Percentiles rank a stretch among this genome's conserved stretches.
Evolutionary conservation across 35 echinoderm and acorn worm species (phyloP).

Genomic region (Heliocidaris tuberculata): DNA sequence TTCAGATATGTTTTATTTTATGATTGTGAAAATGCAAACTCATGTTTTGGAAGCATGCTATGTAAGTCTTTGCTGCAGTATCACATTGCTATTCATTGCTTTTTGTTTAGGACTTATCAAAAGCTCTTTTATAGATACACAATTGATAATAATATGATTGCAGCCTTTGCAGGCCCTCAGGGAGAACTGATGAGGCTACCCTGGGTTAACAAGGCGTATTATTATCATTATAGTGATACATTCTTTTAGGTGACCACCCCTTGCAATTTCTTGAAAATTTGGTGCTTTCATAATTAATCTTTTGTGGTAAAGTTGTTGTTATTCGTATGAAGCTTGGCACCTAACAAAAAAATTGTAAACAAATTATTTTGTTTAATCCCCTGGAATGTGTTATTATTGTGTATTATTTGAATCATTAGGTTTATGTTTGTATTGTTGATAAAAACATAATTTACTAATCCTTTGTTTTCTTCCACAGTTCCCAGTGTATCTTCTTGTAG

Average conservation of each 20-base stretch:
- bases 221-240: too few species aligned
- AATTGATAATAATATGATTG: background rate
- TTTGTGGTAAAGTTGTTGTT: too few species aligned
- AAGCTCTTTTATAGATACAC: too few species aligned
- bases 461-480: conserved; percentile 65
- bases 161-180: background rate
- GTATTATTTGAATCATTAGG: background rate
- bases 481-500: conserved; percentile 85
- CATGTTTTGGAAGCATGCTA: background rate
- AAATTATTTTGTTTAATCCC: background rate
- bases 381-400: background rate
- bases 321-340: too few species aligned
- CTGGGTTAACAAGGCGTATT: too few species aligned
- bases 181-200: too few species aligned
- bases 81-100: too few species aligned
- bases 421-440: background rate
- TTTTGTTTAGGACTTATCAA: too few species aligned
- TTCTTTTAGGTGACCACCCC: too few species aligned
- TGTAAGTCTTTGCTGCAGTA: too few species aligned
- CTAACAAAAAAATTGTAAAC: background rate
- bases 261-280: background rate
- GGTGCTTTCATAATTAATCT: background rate
- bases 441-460: background rate
- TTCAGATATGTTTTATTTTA: background rate
- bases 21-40: background rate